A percentile compares a stretch with the other conserved stretches of the same genome.
phyloP scores from a whole-genome alignment of 1,140 invertebrate genomes.

The Drosophila elegans region DNA sequence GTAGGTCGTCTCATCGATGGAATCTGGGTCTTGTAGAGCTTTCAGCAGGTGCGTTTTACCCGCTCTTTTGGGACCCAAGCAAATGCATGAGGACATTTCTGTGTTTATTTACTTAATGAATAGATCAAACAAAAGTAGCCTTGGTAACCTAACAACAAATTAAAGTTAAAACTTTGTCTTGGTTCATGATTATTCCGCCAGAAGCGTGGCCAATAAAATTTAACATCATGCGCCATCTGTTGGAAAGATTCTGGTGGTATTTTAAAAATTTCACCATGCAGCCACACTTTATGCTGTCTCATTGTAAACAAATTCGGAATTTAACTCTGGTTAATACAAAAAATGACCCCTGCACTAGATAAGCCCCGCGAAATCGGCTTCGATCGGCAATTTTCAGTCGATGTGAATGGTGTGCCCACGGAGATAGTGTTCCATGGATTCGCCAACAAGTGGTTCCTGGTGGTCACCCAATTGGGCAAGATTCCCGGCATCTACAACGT shows the following conservation, averaged over 20 bases:
- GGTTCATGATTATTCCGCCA: background rate
- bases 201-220: background rate
- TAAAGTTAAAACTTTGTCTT: background rate
- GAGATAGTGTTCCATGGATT: conserved; percentile 77
- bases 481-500: conserved; percentile 71
- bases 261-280: background rate
- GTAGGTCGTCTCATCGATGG: conserved; percentile 89
- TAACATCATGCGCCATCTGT: background rate
- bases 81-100: conserved; percentile 86
- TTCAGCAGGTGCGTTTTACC: conserved; percentile 93
- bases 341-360: background rate
- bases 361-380: conserved; percentile 49
- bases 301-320: conserved; percentile 32
- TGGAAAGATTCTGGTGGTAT: background rate
- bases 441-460: conserved; percentile 72
- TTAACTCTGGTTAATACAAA: background rate
- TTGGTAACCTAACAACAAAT: conserved; percentile 28
- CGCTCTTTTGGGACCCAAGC: conserved; percentile 90
- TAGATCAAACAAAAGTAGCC: conserved; percentile 55
- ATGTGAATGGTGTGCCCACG: conserved; percentile 61
- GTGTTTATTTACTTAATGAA: conserved; percentile 3
- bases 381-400: conserved; percentile 57
- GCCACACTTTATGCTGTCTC: conserved; percentile 29
- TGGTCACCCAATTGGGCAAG: conserved; percentile 73
- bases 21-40: conserved; percentile 88